Conservation (phyloP, 2,888 invertebrate genomes). For the Diaprepes abbreviatus region DNA sequence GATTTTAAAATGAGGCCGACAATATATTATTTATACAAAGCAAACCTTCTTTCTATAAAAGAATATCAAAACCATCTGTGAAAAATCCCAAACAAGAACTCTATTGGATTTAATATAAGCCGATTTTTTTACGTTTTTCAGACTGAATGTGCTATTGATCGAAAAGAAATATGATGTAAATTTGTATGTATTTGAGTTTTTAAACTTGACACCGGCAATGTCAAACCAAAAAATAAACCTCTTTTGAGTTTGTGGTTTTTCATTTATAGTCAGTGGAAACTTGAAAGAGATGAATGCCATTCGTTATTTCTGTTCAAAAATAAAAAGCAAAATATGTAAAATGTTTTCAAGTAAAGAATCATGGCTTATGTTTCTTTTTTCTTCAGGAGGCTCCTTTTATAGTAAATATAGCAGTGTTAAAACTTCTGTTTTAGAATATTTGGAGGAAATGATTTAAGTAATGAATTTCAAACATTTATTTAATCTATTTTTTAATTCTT, state of each 20-base stretch:
- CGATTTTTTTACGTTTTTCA: conserved; percentile 2
- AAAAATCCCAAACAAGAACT: conserved; percentile 9
- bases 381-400: neutral
- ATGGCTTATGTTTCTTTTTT: neutral
- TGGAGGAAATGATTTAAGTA: too few relatives aligned
- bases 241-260: conserved; percentile 7
- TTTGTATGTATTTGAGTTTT: conserved; percentile 10
- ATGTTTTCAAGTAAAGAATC: neutral
- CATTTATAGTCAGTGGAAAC: conserved; percentile 6
- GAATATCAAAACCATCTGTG: conserved; percentile 1
- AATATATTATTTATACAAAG: neutral
- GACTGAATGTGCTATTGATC: conserved; percentile 11
- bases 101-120: conserved; percentile 11
- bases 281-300: conserved; percentile 18
- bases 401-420: too few relatives aligned
- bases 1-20: neutral
- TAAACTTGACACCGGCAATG: conserved; percentile 11
- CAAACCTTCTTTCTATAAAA: neutral
- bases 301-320: conserved; percentile 3
- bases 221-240: conserved; percentile 7
- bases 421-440: too few relatives aligned
- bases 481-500: too few relatives aligned
- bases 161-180: conserved; percentile 17
- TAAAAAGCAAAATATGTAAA: conserved; percentile 9
- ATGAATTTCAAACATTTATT: too few relatives aligned